Base-by-base conservation (phyloP, 2,888 invertebrate species). In the Leptogaster cylindrica region DNA sequence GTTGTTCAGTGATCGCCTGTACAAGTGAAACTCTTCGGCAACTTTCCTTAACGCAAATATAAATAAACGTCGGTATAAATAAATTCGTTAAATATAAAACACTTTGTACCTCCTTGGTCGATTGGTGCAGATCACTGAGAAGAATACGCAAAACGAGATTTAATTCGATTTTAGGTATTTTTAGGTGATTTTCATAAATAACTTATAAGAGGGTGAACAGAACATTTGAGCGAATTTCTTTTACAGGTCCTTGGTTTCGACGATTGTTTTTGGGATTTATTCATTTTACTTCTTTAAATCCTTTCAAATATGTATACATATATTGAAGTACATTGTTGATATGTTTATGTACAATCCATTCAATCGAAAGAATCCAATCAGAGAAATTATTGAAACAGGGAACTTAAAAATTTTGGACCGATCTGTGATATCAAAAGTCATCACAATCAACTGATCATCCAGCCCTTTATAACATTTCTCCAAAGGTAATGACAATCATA, bases 101-200 rank as follows among this genome's bases (percentile, higher is more conserved):
- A 41, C 36, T 65, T 51, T 65, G 52, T 39, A 65, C 41, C 51
- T 65, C 41, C 51, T 51, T 65, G 61, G 61, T 61, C 39, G 61
- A 61, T 61, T 61, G 44, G 41, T 61, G 61, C 44, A 61, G 44
- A 61, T 61, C 61, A 44, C 61, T 61, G 61, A 61, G 61, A 44
- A 61, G 44, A 61, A 27, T 44, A 61, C 48, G 33, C 48, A 44
- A 61, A 48, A 64, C 31, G 48, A 28, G 52, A 66, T 66, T 66
- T 66, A 41, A 66, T 66, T 66, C 52, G 66, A 52, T 66, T 52
- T 66, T 51, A 52, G 66, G 52, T 66, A 66, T 66, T 66, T 66
- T 66, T 52, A 66, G 65, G 52, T 44, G 55, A 52, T 28, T 55
- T 65, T 51, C 50, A 50, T 52, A 52, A 65, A 52, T 41, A 65